These are phyloP conservation scores for Caenorhabditis becei DNA, from an alignment of 2,888 invertebrate genomes.

Conservation along the genomic window DNA sequence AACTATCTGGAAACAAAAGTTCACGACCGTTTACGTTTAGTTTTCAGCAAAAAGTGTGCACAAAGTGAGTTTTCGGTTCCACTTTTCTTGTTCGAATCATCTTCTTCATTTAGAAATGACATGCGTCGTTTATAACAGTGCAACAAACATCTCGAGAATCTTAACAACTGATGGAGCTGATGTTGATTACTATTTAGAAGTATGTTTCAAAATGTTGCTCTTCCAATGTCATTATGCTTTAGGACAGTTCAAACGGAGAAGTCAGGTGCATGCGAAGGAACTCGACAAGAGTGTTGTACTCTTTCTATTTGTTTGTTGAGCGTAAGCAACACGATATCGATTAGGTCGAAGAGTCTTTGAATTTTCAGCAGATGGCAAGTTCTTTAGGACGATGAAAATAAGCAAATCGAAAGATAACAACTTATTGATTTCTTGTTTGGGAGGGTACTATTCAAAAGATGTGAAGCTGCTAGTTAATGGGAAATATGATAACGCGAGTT, in stretches of 20 bases:
- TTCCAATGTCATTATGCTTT: neutral
- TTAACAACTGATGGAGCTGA: neutral
- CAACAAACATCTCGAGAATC: neutral
- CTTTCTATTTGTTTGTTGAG: slow-evolving; percentile 7
- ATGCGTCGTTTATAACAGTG: slow-evolving; percentile 18
- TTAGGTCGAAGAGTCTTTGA: neutral
- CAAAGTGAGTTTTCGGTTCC: neutral
- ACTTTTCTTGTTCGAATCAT: neutral
- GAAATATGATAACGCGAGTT: neutral
- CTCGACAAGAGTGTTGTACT: neutral
- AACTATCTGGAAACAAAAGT: slow-evolving; percentile 23
- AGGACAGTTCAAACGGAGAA: neutral
- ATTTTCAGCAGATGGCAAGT: neutral
- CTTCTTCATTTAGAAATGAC: slow-evolving; percentile 3
- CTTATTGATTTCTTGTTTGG: slow-evolving; percentile 11
- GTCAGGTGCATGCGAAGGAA: neutral
- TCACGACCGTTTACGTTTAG: slow-evolving; percentile 9
- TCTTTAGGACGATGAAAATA: slow-evolving; percentile 1
- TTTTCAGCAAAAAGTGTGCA: neutral
- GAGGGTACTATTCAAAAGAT: slow-evolving; percentile 13
- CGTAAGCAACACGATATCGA: neutral
- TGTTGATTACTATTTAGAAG: slow-evolving; percentile 10
- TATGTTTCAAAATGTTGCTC: neutral
- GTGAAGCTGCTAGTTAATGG: slow-evolving; percentile 20
- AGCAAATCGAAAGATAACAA: neutral